These are phyloP conservation scores for Capitella teleta DNA, from an alignment of 1,140 invertebrate species.

Conservation along the genomic window DNA sequence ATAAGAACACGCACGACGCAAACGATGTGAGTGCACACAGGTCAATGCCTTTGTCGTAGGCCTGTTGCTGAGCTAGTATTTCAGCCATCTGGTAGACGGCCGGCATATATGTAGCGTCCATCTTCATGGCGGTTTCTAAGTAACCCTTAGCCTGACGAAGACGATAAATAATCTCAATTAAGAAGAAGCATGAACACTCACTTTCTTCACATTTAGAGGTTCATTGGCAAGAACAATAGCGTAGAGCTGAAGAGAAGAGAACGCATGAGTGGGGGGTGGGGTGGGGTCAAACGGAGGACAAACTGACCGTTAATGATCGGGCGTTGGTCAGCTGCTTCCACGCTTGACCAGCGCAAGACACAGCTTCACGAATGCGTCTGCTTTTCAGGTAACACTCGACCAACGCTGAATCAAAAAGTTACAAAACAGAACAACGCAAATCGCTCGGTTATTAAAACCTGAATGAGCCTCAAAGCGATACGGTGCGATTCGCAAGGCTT, in stretches of 20 bases:
- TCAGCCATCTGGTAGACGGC: conserved; percentile 59
- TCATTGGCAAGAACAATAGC: conserved; percentile 60
- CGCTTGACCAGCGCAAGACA: conserved; percentile 55
- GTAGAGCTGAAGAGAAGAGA: conserved; percentile 50
- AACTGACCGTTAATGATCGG: conserved; percentile 55
- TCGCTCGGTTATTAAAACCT: background rate
- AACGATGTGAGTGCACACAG: conserved; percentile 37
- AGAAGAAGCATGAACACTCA: conserved; percentile 11
- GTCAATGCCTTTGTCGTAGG: conserved; percentile 38
- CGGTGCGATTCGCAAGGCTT: conserved; percentile 54
- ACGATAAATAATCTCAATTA: background rate
- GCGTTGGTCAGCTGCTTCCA: conserved; percentile 59
- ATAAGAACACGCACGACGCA: background rate
- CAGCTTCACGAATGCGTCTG: conserved; percentile 56
- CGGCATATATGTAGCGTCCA: conserved; percentile 54
- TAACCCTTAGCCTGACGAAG: conserved; percentile 47
- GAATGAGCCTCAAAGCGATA: conserved; percentile 49
- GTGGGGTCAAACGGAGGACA: conserved; percentile 2
- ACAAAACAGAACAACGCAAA: background rate
- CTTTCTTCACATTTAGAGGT: conserved; percentile 51
- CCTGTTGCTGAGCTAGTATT: conserved; percentile 45
- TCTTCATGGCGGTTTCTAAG: conserved; percentile 56
- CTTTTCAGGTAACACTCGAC: conserved; percentile 59
- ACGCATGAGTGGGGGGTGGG: conserved; percentile 7
- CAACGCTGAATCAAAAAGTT: conserved; percentile 43